phyloP scores from a whole-genome alignment of 2,113 vertebrate genomes.

The Garra rufa region DNA sequence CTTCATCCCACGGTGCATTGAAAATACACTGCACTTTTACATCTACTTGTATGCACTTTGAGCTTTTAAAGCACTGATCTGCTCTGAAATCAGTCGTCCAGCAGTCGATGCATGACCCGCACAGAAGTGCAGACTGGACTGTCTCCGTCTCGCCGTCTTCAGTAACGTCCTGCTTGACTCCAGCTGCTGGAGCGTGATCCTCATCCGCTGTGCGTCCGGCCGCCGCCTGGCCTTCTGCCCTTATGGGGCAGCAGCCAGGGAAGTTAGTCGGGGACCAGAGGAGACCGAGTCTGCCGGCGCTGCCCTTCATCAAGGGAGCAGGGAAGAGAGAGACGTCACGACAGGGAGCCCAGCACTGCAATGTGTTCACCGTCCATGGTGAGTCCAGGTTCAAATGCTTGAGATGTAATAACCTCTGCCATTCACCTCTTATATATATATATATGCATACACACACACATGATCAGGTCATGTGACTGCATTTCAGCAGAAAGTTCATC shows the following conservation, averaged over 20 bases:
- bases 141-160: too few species aligned
- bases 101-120: neutral
- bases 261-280: constrained; percentile 97
- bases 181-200: constrained; percentile 48
- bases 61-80: neutral
- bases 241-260: constrained; percentile 99
- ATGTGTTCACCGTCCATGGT: constrained; percentile 95
- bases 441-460: too few species aligned
- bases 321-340: constrained; percentile 86
- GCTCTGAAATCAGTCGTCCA: neutral
- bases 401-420: neutral
- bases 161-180: too few species aligned
- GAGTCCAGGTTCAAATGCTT: constrained; percentile 64
- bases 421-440: too few species aligned
- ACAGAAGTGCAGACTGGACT: neutral
- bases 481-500: neutral
- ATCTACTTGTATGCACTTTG: neutral
- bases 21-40: neutral
- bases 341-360: constrained; percentile 87
- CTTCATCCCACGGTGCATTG: neutral
- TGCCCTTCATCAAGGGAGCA: constrained; percentile 91
- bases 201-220: constrained; percentile 69
- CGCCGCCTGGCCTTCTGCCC: constrained; percentile 80
- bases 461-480: neutral
- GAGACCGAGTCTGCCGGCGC: constrained; percentile 94